Conservation (phyloP, 53 echinoderm and acorn worm genomes). For the Patiria pectinifera region DNA sequence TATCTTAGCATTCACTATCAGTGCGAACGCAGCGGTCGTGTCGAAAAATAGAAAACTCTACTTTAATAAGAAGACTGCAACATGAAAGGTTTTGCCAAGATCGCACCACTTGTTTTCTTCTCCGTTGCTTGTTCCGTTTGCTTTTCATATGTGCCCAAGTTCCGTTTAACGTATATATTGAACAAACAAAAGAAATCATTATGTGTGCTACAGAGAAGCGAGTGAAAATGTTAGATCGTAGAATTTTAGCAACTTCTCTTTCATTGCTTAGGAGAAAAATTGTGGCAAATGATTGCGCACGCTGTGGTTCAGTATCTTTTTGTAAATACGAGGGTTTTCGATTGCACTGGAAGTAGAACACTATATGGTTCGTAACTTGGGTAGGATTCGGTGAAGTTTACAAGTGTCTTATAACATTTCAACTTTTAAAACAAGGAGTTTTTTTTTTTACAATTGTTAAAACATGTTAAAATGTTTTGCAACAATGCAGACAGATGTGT, state of each 20-base stretch:
- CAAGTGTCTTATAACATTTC: background rate
- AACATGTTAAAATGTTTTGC: no score
- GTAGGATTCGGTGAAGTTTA: background rate
- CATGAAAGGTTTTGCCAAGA: background rate
- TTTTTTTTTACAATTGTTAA: no score
- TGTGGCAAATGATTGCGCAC: background rate
- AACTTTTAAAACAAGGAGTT: no score
- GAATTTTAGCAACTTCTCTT: background rate
- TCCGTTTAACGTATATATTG: background rate
- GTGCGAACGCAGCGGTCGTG: no score
- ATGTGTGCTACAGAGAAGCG: slow-evolving; percentile 14
- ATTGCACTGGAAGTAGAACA: background rate
- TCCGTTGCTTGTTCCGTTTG: background rate
- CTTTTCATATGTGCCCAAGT: background rate
- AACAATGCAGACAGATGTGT: no score
- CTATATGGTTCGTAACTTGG: background rate
- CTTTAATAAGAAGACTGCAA: background rate
- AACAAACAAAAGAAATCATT: background rate
- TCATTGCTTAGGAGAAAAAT: background rate
- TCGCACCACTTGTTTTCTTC: background rate
- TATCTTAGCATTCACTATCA: no score
- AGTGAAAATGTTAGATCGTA: background rate
- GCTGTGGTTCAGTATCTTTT: background rate
- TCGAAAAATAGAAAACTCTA: no score
- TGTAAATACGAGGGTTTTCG: background rate